Base-by-base conservation (phyloP, 92 coral and sea anemone genomes). In the Pocillopora meandrina region DNA sequence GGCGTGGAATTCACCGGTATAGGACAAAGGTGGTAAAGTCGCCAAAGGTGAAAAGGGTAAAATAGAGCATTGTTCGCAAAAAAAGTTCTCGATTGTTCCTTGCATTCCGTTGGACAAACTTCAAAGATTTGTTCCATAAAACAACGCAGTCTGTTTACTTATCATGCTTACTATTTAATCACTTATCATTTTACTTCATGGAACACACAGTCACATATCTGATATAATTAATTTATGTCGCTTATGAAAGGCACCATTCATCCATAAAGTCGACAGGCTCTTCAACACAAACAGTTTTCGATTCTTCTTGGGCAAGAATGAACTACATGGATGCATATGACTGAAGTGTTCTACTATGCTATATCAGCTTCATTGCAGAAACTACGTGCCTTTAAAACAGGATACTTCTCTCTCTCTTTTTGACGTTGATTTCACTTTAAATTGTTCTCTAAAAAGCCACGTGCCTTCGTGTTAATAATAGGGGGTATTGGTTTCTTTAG, bases 1-100 rank as follows among this genome's bases (percentile, higher is more conserved):
- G 42, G 82, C 68, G 82, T 77, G 71, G 82, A 77, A 77, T 77
- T 62, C n/a, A 77, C 82, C 82, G 61, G 82, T 77, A 47, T 36
- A 35, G 71, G 31, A 77, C 82, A 77, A 77, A 77, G 82, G 72
- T 62, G 56, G 58, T 47, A 18, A 16, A 77, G 12, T 15, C 21
- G 52, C 33, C 19, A 4, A 19, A 61, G 60, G 60, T 77, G 82
- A 77, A 61, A 4, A 19, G 42, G 60, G 60, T 77, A 71, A 77
- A 61, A 77, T 62, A 77, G 34, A 47, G 82, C 82, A 35, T 62
- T 77, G 82, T 77, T 64, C 61, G 21, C 2, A 42, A 57, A 60
- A 62, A 77, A 77, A 36, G 21, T 56, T 17, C 36, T 61, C 33
- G 82, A 77, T 42, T 35, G 82, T 63, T 77, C 82, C 12, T 42